A percentile compares a stretch with the other conserved stretches of the same genome.
Evolutionary conservation across 2,113 vertebrate species (phyloP).

Genomic region (Silurus meridionalis): DNA sequence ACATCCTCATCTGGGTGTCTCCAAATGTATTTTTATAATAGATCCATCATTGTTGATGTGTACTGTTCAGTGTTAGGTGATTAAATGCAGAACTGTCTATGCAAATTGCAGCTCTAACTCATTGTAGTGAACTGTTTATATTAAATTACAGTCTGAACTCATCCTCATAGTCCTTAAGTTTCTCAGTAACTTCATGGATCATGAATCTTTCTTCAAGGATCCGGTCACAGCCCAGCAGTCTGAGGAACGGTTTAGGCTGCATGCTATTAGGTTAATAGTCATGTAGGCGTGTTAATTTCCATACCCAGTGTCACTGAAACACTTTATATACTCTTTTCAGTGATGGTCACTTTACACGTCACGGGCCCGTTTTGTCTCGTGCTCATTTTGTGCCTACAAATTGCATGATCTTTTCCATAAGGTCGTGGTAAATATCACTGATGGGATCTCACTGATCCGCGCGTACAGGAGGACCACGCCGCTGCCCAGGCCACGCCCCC

Average conservation of each 20-base stretch:
- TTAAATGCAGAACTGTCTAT: too few relatives aligned
- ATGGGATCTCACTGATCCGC: neutral
- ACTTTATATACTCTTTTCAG: neutral
- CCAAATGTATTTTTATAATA: too few relatives aligned
- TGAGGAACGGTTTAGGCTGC: neutral
- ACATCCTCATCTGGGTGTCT: too few relatives aligned
- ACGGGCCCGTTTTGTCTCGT: neutral
- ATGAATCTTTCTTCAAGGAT: neutral
- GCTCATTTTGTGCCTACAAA: neutral
- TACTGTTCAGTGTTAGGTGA: too few relatives aligned
- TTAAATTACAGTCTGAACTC: too few relatives aligned
- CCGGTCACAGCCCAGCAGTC: neutral
- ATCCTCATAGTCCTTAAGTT: too few relatives aligned
- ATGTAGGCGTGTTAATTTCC: neutral
- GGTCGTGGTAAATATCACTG: neutral
- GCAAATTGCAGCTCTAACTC: too few relatives aligned
- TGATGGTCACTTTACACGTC: neutral
- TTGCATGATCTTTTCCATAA: neutral
- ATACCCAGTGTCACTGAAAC: neutral
- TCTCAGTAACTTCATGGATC: too few relatives aligned
- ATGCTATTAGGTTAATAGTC: neutral
- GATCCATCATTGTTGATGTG: too few relatives aligned
- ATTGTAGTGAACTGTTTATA: too few relatives aligned
- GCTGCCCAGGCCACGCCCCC: constrained; percentile 31
- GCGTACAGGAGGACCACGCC: too few relatives aligned